A percentile compares a stretch with the other conserved stretches of the same genome.
phyloP scores from a whole-genome alignment of 2,888 invertebrate species.

The Deilephila elpenor region DNA sequence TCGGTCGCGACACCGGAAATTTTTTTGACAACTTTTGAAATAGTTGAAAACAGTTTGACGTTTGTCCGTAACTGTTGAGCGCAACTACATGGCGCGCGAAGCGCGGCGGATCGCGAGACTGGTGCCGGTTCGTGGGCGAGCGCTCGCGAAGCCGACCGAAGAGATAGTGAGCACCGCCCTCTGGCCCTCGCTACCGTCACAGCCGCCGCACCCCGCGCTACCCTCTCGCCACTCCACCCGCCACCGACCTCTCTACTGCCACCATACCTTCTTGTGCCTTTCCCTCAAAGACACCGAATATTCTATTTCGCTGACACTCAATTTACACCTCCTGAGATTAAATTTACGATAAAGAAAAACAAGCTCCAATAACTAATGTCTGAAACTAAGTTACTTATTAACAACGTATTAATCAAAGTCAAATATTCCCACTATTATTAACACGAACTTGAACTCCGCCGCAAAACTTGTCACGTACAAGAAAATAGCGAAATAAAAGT shows the following conservation, averaged over 20 bases:
- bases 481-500: too few species aligned
- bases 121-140: constrained; percentile 53
- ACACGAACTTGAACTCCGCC: too few species aligned
- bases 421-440: too few species aligned
- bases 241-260: constrained; percentile 40
- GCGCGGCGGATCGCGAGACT: constrained; percentile 53
- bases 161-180: constrained; percentile 54
- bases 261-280: constrained; percentile 49
- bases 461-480: too few species aligned
- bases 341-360: too few species aligned
- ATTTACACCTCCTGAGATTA: not conserved
- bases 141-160: constrained; percentile 51
- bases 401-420: too few species aligned
- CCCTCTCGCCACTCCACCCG: constrained; percentile 40
- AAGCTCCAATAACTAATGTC: too few species aligned
- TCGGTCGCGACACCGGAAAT: constrained; percentile 57
- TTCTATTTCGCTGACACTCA: not conserved
- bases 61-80: constrained; percentile 53
- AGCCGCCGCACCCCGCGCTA: constrained; percentile 39
- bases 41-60: constrained; percentile 70
- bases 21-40: constrained; percentile 66
- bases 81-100: constrained; percentile 61
- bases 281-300: constrained; percentile 41
- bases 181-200: constrained; percentile 31
- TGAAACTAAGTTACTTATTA: too few species aligned